Base-by-base conservation (phyloP, 2,888 invertebrate genomes). In the Callinectes sapidus region DNA sequence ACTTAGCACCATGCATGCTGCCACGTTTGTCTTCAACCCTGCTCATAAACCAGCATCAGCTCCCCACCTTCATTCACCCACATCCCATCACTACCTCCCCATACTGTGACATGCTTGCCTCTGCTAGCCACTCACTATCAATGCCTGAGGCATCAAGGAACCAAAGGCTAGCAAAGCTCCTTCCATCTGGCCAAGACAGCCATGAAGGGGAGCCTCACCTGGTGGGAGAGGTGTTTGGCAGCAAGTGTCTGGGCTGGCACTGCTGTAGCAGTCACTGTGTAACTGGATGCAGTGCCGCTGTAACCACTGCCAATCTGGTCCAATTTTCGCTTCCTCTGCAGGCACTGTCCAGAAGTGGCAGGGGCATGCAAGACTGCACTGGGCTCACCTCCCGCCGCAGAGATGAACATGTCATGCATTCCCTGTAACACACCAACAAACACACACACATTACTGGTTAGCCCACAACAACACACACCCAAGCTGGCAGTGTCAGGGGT, bases 391-490 rank as follows among this genome's bases (percentile, higher is more conserved):
- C 93, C 93, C 92, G 92, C 94, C 94, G 94, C 92, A 94, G 94
- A 91, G 92, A 94, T 94, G 94, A 94, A 94, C 94, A 94, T 94
- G 94, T 94, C 94, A 94, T 90, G 94, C 94, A 94, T 94, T 94
- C 94, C 94, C 94, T 94, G 93, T 91, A 91, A 89, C 92, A 91
- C 91, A 85, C 89, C 81, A 91, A 86, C 90, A 92, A 92, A 92
- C 90, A 90, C 88, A 90, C 92, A 77, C 71, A 81, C 42, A 87
- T 92, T 92, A 89, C 88, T 89, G 92, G 90, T 93, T 89, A 91
- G 90, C 48, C 39, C 71, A 92, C 90, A 93, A 92, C 88, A 91
- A 81, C 81, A 81, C 81, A 81, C 81, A 81, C 32, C 66, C 61
- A 89, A 77, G 71, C 89, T 16, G 55, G 28, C 35, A 85, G 85